Base-by-base conservation (phyloP, 2,888 invertebrate species). In the Acleris literana region DNA sequence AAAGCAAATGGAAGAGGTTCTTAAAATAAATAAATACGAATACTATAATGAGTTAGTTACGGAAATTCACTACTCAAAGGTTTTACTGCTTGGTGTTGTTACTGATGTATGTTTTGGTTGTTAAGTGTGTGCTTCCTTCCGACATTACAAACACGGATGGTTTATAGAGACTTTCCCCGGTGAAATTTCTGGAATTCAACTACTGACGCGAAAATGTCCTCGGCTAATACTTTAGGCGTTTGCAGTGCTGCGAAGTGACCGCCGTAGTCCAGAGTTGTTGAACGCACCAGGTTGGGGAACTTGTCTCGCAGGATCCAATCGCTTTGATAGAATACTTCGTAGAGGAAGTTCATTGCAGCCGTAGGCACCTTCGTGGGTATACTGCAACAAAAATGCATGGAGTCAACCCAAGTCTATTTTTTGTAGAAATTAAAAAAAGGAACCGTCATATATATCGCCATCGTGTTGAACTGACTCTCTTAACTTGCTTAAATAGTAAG, bases 181-280 rank as follows among this genome's bases (percentile, higher is more conserved):
- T 86, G 74, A 63, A 83, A 89, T 25, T 81, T 80, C 0, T 85
- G 64, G 59, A 92, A 88, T 22, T 79, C 81, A 1, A 71, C 70
- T 0, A 79, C 78, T 0, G 88, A 78, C 25, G 73, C 82, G 64
- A 84, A 90, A 0, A 92, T 68, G 60, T 98, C 97, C 11, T 94
- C 90, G 6, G 95, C 94, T 7, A 98, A 81, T 2, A 94, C 83
- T 70, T 94, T 82, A 0, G 98, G 97, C 53, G 95, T 93, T 78
- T 98, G 97, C 70, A 97, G 89, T 0, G 96, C 97, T 1, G 96
- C 96, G 85, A 98, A 98, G 84, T 98, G 98, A 0, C 98, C 98
- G 1, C 97, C 97, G 13, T 93, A 88, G 1, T 93, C 87, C 59
- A 94, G 80, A 43, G 95, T 93, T 0, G 94, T 95, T 66, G 94